Conservation (phyloP, 2,797 vertebrate species). For the Gallinago nigripennis region DNA sequence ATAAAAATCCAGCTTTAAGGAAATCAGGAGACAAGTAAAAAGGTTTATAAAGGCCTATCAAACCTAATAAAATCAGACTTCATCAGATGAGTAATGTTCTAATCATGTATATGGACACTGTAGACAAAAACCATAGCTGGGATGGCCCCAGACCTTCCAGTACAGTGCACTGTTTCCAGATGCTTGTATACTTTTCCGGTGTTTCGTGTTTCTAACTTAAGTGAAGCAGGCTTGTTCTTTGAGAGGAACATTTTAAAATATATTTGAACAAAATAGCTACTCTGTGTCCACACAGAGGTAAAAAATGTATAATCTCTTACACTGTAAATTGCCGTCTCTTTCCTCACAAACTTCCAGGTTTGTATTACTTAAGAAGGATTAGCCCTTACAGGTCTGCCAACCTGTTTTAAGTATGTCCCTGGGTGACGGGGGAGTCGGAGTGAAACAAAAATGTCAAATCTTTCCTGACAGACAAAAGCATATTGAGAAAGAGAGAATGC, state of each 20-base stretch:
- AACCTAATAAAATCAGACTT: neutral
- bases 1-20: neutral
- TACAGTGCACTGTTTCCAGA: neutral
- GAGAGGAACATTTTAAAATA: neutral
- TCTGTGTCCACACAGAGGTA: neutral
- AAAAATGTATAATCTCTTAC: neutral
- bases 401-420: neutral
- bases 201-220: neutral
- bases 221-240: neutral
- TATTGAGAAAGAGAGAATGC: neutral
- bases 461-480: neutral
- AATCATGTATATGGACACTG: neutral
- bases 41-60: neutral
- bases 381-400: neutral
- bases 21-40: neutral
- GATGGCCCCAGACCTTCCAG: neutral
- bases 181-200: neutral
- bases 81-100: neutral
- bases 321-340: neutral
- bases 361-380: neutral
- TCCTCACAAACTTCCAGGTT: neutral
- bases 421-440: rapidly evolving
- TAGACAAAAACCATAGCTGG: neutral
- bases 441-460: neutral
- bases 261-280: neutral